Conservation (phyloP, 1,140 invertebrate species). For the Dreissena polymorpha region DNA sequence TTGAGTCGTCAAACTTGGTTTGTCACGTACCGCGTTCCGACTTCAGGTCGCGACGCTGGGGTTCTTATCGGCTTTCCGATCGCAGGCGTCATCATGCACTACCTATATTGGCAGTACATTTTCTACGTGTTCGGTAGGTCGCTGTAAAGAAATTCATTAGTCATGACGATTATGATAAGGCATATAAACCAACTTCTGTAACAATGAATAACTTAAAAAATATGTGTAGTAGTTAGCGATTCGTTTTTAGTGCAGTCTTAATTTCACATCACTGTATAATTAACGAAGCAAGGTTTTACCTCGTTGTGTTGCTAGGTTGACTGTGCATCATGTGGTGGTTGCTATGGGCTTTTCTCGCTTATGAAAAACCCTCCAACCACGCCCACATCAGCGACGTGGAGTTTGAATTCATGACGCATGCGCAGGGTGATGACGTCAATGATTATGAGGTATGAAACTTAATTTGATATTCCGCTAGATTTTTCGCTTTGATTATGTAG, state of each 20-base stretch:
- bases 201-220: too few species aligned
- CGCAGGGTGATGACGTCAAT: conserved; percentile 69
- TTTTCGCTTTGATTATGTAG: neutral
- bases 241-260: too few species aligned
- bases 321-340: conserved; percentile 72
- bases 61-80: conserved; percentile 73
- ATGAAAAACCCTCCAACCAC: conserved; percentile 73
- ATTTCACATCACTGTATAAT: too few species aligned
- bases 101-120: conserved; percentile 65
- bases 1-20: too few species aligned
- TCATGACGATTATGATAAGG: neutral
- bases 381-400: conserved; percentile 71
- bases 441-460: conserved; percentile 66
- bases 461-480: neutral
- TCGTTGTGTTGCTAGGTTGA: conserved; percentile 58
- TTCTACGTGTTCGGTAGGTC: conserved; percentile 64
- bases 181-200: too few species aligned
- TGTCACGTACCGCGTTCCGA: too few species aligned
- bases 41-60: conserved; percentile 72
- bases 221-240: too few species aligned
- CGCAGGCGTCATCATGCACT: conserved; percentile 71
- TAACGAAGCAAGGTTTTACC: too few species aligned
- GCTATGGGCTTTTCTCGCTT: conserved; percentile 64
- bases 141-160: neutral
- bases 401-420: conserved; percentile 63